These are phyloP conservation scores for Caenorhabditis drosophilae DNA, from an alignment of 2,888 invertebrate species.

Conservation along the genomic window DNA sequence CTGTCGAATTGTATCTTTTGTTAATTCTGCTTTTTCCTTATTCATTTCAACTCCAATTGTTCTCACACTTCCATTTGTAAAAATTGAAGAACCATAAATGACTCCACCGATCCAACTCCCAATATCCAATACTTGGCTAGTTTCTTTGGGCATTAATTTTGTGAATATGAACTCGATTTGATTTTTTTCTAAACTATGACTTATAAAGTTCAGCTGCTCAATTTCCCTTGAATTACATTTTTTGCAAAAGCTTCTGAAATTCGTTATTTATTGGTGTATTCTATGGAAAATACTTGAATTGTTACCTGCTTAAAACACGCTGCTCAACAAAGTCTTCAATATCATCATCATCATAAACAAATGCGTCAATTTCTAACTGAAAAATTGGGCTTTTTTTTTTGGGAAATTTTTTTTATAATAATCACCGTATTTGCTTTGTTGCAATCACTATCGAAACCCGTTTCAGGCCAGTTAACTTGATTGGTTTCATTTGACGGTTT, in stretches of 20 bases:
- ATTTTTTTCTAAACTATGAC: conserved; percentile 53
- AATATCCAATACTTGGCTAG: conserved; percentile 74
- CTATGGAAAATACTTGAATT: no score
- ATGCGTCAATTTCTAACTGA: conserved; percentile 77
- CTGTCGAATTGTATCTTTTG: no score
- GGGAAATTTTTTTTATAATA: background rate
- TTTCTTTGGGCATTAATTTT: conserved; percentile 73
- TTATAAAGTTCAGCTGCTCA: conserved; percentile 70
- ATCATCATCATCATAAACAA: conserved; percentile 77
- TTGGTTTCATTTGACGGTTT: conserved; percentile 12
- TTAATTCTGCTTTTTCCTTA: conserved; percentile 76
- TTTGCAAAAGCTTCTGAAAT: conserved; percentile 73
- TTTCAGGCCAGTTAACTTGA: conserved; percentile 27
- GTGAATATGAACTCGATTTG: conserved; percentile 74
- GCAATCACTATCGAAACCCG: conserved; percentile 51
- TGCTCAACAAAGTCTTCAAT: conserved; percentile 74
- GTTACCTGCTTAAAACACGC: no score
- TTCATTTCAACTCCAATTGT: conserved; percentile 80
- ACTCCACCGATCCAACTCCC: conserved; percentile 79
- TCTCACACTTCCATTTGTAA: conserved; percentile 62
- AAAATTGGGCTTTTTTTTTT: conserved; percentile 6
- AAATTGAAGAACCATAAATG: conserved; percentile 73
- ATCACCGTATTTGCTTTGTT: conserved; percentile 46
- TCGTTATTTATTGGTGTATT: no score
- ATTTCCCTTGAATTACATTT: conserved; percentile 74